Base-by-base conservation (phyloP, 1,140 invertebrate genomes). In the Listronotus oregonensis region DNA sequence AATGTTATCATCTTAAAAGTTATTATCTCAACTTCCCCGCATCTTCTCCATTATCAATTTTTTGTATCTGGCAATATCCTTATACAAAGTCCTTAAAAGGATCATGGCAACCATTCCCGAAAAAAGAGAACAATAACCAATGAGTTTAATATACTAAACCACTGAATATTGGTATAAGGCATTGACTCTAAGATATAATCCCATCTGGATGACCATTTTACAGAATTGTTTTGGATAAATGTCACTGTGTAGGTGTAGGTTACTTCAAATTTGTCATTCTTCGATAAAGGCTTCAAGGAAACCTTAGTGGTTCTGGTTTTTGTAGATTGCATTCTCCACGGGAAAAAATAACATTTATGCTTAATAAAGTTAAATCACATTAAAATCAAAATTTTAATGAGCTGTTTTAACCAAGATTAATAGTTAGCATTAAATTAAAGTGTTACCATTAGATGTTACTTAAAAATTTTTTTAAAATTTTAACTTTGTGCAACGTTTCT, bases 31-130 rank as follows among this genome's bases (percentile, higher is more conserved):
- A 63, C 50, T 76, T 77, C 84, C 84, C 79, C 87, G 96, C 96
- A 84, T 99, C 97, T 83, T 99, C 97, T 9, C 93, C 93, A 71
- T 90, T 92, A 76, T 95, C 93, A 85, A 94, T 94, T 84, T 95
- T 83, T 99, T 99, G 78, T 99, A 99, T 76, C 97, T 84, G 14
- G 96, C 96, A 75, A 99, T 99, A 82, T 99, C 97, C 81, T 98
- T 97, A 78, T 99, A 96, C 34, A 99, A 82, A 15, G 97, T 99
- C 62, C 97, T 85, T 56, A 99, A 80, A 79, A 99, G 87, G 74
- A 99, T 99, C 96, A 99, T 99, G 10, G 96, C 97, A 11, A 99
- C 96, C 97, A 99, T 99, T 70, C 97, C 97, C 72, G 95, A 97
- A 95, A 80, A 76, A 95, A 94, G 4, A 94, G 80, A 12, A 94